Percentiles rank a stretch among this genome's conserved stretches.
Conservation (phyloP, 2,888 invertebrate genomes). For the Pomacea canaliculata region DNA sequence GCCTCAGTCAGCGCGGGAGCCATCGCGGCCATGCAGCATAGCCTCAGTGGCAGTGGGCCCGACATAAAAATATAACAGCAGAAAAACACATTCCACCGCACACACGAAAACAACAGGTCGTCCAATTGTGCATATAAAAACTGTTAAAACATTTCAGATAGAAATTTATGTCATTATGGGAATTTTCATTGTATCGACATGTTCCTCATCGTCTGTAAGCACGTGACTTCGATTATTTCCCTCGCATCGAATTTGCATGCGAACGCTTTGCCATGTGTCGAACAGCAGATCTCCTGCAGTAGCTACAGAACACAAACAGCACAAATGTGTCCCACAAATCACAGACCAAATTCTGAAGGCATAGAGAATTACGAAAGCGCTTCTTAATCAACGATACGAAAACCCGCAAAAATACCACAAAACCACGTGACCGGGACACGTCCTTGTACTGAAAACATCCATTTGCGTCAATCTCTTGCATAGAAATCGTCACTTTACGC, state of each 20-base stretch:
- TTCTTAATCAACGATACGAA: conserved; percentile 15
- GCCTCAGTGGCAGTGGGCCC: conserved; percentile 60
- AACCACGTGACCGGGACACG: conserved; percentile 65
- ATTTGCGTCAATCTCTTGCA: conserved; percentile 11
- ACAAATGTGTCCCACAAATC: too few species aligned
- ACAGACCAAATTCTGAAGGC: background rate
- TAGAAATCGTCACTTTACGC: conserved; percentile 17
- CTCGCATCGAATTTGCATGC: conserved; percentile 9
- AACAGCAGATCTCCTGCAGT: conserved; percentile 4
- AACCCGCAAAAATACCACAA: conserved; percentile 22
- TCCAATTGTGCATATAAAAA: too few species aligned
- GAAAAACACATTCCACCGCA: conserved; percentile 7
- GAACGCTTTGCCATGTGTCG: background rate
- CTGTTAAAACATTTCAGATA: too few species aligned
- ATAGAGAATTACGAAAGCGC: background rate
- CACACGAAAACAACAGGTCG: background rate
- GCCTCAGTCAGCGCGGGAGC: conserved; percentile 92
- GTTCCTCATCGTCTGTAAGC: conserved; percentile 23
- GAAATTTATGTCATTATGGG: background rate
- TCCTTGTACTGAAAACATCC: conserved; percentile 39
- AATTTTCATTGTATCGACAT: conserved; percentile 23
- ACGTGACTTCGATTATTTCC: conserved; percentile 28
- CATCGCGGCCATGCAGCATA: conserved; percentile 76
- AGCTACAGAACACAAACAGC: too few species aligned
- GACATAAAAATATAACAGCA: conserved; percentile 47